A percentile compares a stretch with the other conserved stretches of the same genome.
phyloP scores from a whole-genome alignment of 1,140 invertebrate genomes.

The Sycophila sp. region DNA sequence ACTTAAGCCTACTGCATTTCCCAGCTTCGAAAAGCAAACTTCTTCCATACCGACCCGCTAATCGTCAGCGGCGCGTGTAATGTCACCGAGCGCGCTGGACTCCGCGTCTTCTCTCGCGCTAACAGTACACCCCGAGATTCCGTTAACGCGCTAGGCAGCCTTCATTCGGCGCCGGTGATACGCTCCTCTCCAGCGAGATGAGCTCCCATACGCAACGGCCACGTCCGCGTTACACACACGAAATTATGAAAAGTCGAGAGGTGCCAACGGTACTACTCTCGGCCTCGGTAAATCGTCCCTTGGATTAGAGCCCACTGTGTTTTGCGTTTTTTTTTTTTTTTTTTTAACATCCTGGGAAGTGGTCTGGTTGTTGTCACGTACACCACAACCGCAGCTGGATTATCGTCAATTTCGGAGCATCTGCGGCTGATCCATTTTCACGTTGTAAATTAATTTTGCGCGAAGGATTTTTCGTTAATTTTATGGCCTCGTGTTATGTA shows the following conservation, averaged over 20 bases:
- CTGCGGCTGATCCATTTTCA: too few species aligned
- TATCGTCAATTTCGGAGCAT: too few species aligned
- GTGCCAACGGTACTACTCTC: too few species aligned
- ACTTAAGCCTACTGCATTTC: too few species aligned
- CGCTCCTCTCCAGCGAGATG: slow-evolving; percentile 32
- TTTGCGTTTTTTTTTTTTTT: too few species aligned
- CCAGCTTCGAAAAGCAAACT: too few species aligned
- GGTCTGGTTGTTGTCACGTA: too few species aligned
- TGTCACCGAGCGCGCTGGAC: slow-evolving; percentile 21
- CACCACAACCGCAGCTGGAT: too few species aligned
- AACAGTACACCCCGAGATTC: slow-evolving; percentile 59
- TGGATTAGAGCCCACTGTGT: too few species aligned
- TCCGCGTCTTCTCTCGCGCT: slow-evolving; percentile 45
- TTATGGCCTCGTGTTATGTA: background rate
- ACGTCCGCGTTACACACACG: background rate
- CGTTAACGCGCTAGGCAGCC: slow-evolving; percentile 54
- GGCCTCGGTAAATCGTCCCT: too few species aligned
- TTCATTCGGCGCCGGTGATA: slow-evolving; percentile 43
- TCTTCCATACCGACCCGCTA: background rate
- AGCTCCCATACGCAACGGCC: slow-evolving; percentile 10
- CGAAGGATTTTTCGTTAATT: background rate
- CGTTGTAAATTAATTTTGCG: too few species aligned
- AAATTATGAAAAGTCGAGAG: background rate
- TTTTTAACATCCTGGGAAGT: too few species aligned
- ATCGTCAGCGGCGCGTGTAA: background rate